phyloP scores from a whole-genome alignment of 1,140 invertebrate species.

The Zaprionus camerounensis region DNA sequence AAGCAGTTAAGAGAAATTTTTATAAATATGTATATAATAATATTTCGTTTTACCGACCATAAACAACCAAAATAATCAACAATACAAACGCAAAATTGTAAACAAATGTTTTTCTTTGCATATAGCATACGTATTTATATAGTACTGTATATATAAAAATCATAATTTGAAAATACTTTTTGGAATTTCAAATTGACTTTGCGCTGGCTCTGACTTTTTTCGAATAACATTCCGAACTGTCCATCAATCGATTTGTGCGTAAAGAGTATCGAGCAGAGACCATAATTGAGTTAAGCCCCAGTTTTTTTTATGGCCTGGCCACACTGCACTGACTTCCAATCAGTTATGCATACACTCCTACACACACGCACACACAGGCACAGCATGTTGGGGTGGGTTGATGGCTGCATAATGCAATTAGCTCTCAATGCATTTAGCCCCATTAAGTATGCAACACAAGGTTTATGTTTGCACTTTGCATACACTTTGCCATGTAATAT shows the following conservation, averaged over 20 bases:
- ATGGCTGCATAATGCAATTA: slow-evolving; percentile 68
- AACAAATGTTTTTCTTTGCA: slow-evolving; percentile 34
- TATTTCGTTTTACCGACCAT: slow-evolving; percentile 40
- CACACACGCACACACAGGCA: slow-evolving; percentile 23
- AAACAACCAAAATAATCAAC: slow-evolving; percentile 48
- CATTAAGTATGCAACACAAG: slow-evolving; percentile 79
- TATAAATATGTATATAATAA: slow-evolving; percentile 67
- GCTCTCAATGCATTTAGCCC: slow-evolving; percentile 69
- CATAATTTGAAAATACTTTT: neutral
- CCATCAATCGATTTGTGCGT: slow-evolving; percentile 11
- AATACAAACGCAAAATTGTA: slow-evolving; percentile 52
- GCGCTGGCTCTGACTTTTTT: too few species aligned
- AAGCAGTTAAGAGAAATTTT: slow-evolving; percentile 84
- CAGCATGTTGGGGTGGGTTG: slow-evolving; percentile 3
- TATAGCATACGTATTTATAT: neutral
- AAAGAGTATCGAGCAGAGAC: neutral
- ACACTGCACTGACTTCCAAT: slow-evolving; percentile 16
- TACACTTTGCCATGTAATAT: slow-evolving; percentile 71
- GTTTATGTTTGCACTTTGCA: slow-evolving; percentile 78
- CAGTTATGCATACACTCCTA: slow-evolving; percentile 17
- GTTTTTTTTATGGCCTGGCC: slow-evolving; percentile 3
- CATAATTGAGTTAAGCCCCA: slow-evolving; percentile 39
- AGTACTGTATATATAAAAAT: neutral
- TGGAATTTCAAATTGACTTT: neutral
- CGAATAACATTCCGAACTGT: neutral